Evolutionary conservation across 2,113 vertebrate species (phyloP).

Genomic region (Centropus bengalensis): DNA sequence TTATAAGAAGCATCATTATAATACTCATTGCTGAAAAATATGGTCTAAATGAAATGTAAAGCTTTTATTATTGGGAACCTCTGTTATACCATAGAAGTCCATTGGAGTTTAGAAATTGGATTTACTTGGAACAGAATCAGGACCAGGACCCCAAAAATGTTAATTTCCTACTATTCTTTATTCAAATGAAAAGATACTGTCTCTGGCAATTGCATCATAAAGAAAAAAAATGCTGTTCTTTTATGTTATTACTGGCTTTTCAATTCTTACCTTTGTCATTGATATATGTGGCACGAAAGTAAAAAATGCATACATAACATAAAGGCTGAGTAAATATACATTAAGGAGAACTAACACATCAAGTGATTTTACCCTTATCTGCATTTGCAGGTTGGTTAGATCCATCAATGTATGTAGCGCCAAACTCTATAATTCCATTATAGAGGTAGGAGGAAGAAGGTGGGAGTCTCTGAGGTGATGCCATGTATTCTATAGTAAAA

Average conservation of each 20-base stretch:
- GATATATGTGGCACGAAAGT: conserved; percentile 85
- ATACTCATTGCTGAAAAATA: not conserved
- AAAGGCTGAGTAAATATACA: conserved; percentile 86
- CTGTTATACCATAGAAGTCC: not conserved
- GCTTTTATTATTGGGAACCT: not conserved
- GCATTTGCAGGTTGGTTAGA: conserved; percentile 93
- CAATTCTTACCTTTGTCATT: conserved; percentile 84
- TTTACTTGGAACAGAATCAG: not conserved
- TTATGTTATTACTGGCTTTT: conserved; percentile 72
- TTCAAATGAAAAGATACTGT: conserved; percentile 48
- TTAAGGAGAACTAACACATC: conserved; percentile 77
- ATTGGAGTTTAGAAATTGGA: not conserved
- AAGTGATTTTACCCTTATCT: conserved; percentile 90
- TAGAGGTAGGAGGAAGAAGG: conserved; percentile 58
- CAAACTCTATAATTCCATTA: conserved; percentile 80
- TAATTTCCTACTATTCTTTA: conserved; percentile 32
- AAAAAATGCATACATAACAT: conserved; percentile 85
- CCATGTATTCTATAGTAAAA: conserved; percentile 44
- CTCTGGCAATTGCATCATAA: not conserved
- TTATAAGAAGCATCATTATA: not conserved
- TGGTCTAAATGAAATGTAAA: not conserved
- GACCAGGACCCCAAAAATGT: not conserved
- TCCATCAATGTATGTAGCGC: conserved; percentile 87
- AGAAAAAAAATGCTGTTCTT: conserved; percentile 18
- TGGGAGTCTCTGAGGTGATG: conserved; percentile 29